A percentile compares a stretch with the other conserved stretches of the same genome.
These are phyloP conservation scores for Toxonevra muliebris DNA, from an alignment of 2,888 invertebrate species.

Conservation along the genomic window DNA sequence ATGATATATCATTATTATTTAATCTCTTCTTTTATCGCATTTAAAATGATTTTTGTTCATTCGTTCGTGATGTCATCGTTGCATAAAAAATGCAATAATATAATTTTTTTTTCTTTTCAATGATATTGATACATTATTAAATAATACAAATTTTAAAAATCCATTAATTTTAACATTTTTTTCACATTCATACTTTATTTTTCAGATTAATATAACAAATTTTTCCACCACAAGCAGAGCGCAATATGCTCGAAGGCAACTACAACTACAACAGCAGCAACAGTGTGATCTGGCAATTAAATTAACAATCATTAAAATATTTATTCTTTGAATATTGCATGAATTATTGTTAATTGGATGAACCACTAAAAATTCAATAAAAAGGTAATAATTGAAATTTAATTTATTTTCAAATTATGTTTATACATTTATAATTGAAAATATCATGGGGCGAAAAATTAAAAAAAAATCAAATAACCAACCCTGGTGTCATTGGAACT, in stretches of 20 bases:
- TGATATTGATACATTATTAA: conserved; percentile 4
- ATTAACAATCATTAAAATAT: conserved; percentile 40
- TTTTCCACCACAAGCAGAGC: conserved; percentile 25
- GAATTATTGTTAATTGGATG: conserved; percentile 33
- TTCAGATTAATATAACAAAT: conserved; percentile 42
- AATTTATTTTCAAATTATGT: conserved; percentile 39
- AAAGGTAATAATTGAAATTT: conserved; percentile 55
- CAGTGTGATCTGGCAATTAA: conserved; percentile 32
- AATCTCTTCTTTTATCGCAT: too few relatives aligned
- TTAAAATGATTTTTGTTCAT: too few relatives aligned
- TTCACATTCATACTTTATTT: conserved; percentile 10
- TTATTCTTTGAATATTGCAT: conserved; percentile 21
- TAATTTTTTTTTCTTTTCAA: too few relatives aligned
- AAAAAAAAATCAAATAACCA: too few relatives aligned
- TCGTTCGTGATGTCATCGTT: too few relatives aligned
- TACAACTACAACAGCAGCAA: conserved; percentile 12
- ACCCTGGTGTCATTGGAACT: too few relatives aligned
- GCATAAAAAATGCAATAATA: too few relatives aligned
- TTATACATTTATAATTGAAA: too few relatives aligned
- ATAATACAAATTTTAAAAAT: neutral
- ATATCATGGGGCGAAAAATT: too few relatives aligned
- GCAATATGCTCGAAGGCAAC: conserved; percentile 17
- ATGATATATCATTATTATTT: too few relatives aligned
- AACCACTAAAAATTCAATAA: conserved; percentile 45
- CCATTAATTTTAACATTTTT: neutral